These are phyloP conservation scores for Agriotes lineatus DNA, from an alignment of 2,888 invertebrate species.

Conservation along the genomic window DNA sequence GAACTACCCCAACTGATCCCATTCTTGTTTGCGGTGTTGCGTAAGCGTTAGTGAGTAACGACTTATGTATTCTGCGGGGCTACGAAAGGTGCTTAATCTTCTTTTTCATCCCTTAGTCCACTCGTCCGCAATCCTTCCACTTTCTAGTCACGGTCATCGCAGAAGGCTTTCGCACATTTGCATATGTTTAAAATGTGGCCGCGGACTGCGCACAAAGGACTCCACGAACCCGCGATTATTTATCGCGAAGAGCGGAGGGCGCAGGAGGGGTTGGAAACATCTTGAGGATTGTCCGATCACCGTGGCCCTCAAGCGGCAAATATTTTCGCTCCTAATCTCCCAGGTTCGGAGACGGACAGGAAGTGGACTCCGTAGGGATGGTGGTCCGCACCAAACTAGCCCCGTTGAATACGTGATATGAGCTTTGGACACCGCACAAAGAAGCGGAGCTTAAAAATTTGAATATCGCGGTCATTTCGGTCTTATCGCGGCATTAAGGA, in stretches of 20 bases:
- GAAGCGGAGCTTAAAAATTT: constrained; percentile 67
- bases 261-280: constrained; percentile 55
- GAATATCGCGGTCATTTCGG: constrained; percentile 68
- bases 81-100: constrained; percentile 44
- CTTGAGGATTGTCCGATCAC: constrained; percentile 48
- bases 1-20: not conserved
- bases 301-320: constrained; percentile 40
- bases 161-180: constrained; percentile 63
- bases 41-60: constrained; percentile 8
- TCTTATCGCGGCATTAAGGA: constrained; percentile 66
- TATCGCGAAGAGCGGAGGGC: constrained; percentile 58
- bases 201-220: constrained; percentile 63
- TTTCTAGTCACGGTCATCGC: constrained; percentile 65
- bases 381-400: constrained; percentile 56
- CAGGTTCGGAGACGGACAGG: constrained; percentile 9
- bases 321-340: constrained; percentile 8
- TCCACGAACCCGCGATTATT: constrained; percentile 65
- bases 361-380: constrained; percentile 40
- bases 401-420: constrained; percentile 62
- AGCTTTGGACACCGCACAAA: constrained; percentile 63
- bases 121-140: constrained; percentile 58
- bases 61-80: constrained; percentile 35
- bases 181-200: constrained; percentile 67
- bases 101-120: constrained; percentile 51
- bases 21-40: not conserved